Evolutionary conservation across 2,888 invertebrate genomes (phyloP).

Genomic region (Coenonympha glycerion): DNA sequence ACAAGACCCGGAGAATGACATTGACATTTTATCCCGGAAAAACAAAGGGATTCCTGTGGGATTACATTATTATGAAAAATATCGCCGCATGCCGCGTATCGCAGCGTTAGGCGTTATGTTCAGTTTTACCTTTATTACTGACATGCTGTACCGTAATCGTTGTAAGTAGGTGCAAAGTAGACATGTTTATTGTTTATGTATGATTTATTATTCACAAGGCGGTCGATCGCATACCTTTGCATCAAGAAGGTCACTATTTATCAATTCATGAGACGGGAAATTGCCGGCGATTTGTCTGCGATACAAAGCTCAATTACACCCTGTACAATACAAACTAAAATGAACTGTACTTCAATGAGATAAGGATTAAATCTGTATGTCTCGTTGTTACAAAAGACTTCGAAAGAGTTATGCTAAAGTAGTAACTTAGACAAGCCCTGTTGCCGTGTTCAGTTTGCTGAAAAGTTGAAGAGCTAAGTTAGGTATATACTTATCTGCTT

Average conservation of each 20-base stretch:
- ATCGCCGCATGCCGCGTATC: too few species aligned
- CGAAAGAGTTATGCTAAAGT: not conserved
- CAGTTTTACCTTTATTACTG: too few species aligned
- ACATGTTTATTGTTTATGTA: conserved; percentile 31
- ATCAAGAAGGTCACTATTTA: conserved; percentile 43
- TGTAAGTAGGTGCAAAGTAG: conserved; percentile 35
- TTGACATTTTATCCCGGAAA: too few species aligned
- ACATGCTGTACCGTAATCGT: not conserved
- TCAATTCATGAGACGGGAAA: conserved; percentile 37
- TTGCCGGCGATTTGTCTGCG: conserved; percentile 19
- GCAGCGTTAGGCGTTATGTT: too few species aligned
- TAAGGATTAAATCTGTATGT: not conserved
- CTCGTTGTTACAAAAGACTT: too few species aligned
- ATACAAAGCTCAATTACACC: conserved; percentile 13
- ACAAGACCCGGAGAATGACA: too few species aligned
- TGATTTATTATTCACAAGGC: conserved; percentile 45
- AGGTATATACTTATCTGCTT: not conserved
- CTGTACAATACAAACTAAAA: not conserved
- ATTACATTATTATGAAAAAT: too few species aligned
- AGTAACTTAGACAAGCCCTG: not conserved
- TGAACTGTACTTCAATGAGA: not conserved
- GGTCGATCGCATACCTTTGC: conserved; percentile 38
- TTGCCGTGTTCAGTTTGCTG: not conserved
- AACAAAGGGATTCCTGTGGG: too few species aligned
- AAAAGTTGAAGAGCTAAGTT: not conserved